A percentile compares a stretch with the other conserved stretches of the same genome.
phyloP scores from a whole-genome alignment of 2,888 invertebrate genomes.

The Coleophora flavipennella region DNA sequence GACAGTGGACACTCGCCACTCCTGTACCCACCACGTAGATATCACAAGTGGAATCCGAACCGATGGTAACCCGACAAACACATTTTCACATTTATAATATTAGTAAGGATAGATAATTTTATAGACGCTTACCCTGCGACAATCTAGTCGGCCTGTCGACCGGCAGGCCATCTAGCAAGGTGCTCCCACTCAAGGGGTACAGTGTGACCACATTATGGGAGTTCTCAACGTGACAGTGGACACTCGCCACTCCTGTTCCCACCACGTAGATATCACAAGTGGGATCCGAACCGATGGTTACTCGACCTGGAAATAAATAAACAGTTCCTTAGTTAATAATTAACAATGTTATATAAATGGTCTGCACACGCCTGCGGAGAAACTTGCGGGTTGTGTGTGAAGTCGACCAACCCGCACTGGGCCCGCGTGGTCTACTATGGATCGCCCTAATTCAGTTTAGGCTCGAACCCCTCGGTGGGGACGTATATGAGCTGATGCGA shows the following conservation, averaged over 20 bases:
- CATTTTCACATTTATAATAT: too few relatives aligned
- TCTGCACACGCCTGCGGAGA: too few relatives aligned
- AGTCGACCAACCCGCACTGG: too few relatives aligned
- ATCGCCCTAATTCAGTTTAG: too few relatives aligned
- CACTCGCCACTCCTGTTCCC: slow-evolving; percentile 87
- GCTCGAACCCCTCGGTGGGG: too few relatives aligned
- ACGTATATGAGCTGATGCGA: too few relatives aligned
- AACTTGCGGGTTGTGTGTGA: too few relatives aligned
- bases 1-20: slow-evolving; percentile 87
- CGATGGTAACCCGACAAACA: slow-evolving; percentile 85
- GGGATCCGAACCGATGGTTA: slow-evolving; percentile 84
- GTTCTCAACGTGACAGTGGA: slow-evolving; percentile 92
- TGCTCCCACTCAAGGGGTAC: slow-evolving; percentile 81
- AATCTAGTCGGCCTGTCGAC: slow-evolving; percentile 82
- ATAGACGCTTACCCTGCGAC: slow-evolving; percentile 78
- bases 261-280: slow-evolving; percentile 87
- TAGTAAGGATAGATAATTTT: too few relatives aligned
- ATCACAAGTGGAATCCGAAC: slow-evolving; percentile 85
- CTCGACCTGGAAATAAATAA: slow-evolving; percentile 76
- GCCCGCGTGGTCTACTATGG: too few relatives aligned
- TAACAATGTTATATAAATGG: too few relatives aligned
- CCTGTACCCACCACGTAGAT: slow-evolving; percentile 90
- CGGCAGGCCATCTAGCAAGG: slow-evolving; percentile 81
- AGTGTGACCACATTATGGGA: slow-evolving; percentile 88
- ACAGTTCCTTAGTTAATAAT: too few relatives aligned